Evolutionary conservation across 2,113 vertebrate genomes (phyloP), one percentile per base, ranked within the genome.

Genomic region (Lepidothrix coronata): DNA sequence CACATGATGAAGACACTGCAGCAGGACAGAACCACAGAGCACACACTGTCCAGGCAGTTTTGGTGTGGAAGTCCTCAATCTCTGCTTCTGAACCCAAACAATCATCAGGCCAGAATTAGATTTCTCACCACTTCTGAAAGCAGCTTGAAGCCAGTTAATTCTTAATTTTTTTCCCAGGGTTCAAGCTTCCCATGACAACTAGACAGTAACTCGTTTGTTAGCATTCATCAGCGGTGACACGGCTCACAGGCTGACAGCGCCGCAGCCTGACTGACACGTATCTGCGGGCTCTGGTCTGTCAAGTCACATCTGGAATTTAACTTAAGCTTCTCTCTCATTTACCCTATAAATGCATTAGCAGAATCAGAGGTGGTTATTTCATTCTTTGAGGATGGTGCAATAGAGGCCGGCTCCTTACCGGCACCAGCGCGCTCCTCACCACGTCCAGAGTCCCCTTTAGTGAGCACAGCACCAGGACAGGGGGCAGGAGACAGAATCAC

Each of bases 91-190:
- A 81, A 78, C 33, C 58, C 33, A 55, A 57, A 48, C 65, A 12
- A 59, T 21, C 80, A 76, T 14, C 77, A 63, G 35, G 43, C 48
- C 35, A 80, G 25, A 86, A 94, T 91, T 57, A 73, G 83, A 88
- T 93, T 85, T 88, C 54, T 51, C 63, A 30, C 35, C 58, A 13
- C 43, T 59, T 58, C 57, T 16, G 58, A 71, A 78, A 82, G 91
- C 83, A 44, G 89, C 93, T 85, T 11, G 55, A 85, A 88, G 85
- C 71, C 74, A 67, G 20, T 73, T 89, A 46, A 89, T 87, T 89
- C 57, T 25, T 70, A 37, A 14, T 73, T 84, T 63, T 82, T 49
- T 78, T 44, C 30, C 44, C 43, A 15, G 39, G 8, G 8, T 83
- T 65, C n/a, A 82, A 46, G 62, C 80, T 76, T 68, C n/a, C 72